Conservation (phyloP, 2,888 invertebrate genomes). For the Ophion costatus region DNA sequence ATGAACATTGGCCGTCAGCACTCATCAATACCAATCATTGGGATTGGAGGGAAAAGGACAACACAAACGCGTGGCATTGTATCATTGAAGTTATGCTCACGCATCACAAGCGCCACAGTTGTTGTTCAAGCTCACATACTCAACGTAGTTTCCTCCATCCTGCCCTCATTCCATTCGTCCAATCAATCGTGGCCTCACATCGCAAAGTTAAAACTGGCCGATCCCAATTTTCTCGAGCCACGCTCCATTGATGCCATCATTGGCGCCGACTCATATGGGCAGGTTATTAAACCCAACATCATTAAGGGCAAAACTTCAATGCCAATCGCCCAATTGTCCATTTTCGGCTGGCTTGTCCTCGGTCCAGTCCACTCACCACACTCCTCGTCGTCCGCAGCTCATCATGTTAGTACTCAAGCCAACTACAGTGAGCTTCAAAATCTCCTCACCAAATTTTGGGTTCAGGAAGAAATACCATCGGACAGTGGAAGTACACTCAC, state of each 20-base stretch:
- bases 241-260: conserved; percentile 55
- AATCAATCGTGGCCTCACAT: conserved; percentile 1
- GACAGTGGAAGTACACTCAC: background rate
- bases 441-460: conserved; percentile 5
- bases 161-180: background rate
- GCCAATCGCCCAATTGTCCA: conserved; percentile 56
- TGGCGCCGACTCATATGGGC: conserved; percentile 58
- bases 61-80: conserved; percentile 38
- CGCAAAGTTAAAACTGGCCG: background rate
- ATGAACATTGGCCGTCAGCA: conserved; percentile 12
- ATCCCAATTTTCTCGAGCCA: background rate
- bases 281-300: conserved; percentile 56
- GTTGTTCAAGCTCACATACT: background rate
- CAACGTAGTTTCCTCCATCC: background rate
- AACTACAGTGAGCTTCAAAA: background rate
- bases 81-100: conserved; percentile 17
- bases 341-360: conserved; percentile 53
- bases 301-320: conserved; percentile 37
- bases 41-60: conserved; percentile 44
- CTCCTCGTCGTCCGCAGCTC: background rate
- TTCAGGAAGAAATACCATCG: conserved; percentile 7
- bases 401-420: background rate
- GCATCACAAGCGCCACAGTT: background rate
- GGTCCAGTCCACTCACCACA: conserved; percentile 39
- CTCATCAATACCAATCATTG: conserved; percentile 50